These are phyloP conservation scores for Alligator sinensis DNA, from an alignment of 2,113 vertebrate genomes.

Conservation along the genomic window DNA sequence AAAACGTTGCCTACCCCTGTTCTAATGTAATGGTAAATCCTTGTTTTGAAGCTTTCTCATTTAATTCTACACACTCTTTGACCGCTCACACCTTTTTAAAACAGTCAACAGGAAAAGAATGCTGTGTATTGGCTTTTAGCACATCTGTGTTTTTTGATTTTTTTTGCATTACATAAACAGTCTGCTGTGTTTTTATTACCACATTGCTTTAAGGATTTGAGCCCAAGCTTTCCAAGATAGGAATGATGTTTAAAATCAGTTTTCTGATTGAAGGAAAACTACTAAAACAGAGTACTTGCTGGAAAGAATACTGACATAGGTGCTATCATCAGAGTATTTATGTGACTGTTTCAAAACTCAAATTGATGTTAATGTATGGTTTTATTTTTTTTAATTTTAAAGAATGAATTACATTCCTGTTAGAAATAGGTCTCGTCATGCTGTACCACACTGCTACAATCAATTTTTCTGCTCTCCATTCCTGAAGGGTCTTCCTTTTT, in stretches of 20 bases:
- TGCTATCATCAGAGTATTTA: not conserved
- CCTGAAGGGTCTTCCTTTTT: not conserved
- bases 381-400: no score
- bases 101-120: not conserved
- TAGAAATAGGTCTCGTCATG: not conserved
- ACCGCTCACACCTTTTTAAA: not conserved
- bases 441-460: not conserved
- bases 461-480: not conserved
- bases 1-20: not conserved
- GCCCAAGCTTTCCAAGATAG: not conserved
- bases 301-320: not conserved
- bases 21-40: not conserved
- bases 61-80: not conserved
- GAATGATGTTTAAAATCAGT: not conserved
- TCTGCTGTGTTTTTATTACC: not conserved
- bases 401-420: not conserved
- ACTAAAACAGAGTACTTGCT: not conserved
- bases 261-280: not conserved
- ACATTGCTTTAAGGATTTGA: not conserved
- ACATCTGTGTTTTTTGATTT: not conserved
- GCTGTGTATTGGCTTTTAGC: not conserved
- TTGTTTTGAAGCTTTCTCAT: not conserved
- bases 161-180: not conserved
- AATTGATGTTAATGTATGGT: not conserved
- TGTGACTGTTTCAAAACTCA: not conserved